Base-by-base conservation (phyloP, 2,888 invertebrate genomes). In the Mythimna albipuncta region DNA sequence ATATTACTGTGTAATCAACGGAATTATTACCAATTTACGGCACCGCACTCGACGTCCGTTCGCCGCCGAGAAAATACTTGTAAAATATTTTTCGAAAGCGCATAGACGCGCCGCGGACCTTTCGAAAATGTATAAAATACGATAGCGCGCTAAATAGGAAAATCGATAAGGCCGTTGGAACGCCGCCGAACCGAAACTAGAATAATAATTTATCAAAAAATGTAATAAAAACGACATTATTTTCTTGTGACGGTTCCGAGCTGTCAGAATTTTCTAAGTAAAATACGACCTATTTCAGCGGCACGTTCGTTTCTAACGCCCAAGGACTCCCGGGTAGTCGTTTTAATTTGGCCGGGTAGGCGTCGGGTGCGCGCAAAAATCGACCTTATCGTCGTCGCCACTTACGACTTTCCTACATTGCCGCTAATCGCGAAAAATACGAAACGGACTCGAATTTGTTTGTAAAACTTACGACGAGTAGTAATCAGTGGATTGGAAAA, bases 401-500 rank as follows among this genome's bases (percentile, higher is more conserved):
- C 93, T 94, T 94, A 92, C 86, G 94, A 95, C 95, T 95, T 95
- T 95, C 93, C 91, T 94, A 95, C 91, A 93, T 92, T 92, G 94
- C 66, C 92, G 94, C 93, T 93, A 93, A 90, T 94, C 91, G 94
- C 93, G 94, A 95, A 95, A 95, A 95, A 95, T 93, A 93, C 91
- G 92, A 94, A 94, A 93, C 94, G 92, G 92, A 94, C 91, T 93
- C 91, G 90, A 93, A 93, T 94, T 94, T 94, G 94, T 94, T 95
- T 95, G 94, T 94, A 94, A 94, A 95, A 95, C 95, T 95, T 93
- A 95, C 94, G 91, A 92, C 91, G 87, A 89, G 88, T 90, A 91
- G 88, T 92, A 91, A 92, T 96, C 97, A 96, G 96, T 96, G 96
- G 95, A 96, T 97, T 96, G 97, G 97, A 97, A 97, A 97, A 97